These are phyloP conservation scores for Peromyscus nudipes DNA, from an alignment of 2,797 vertebrate genomes.

Conservation along the genomic window DNA sequence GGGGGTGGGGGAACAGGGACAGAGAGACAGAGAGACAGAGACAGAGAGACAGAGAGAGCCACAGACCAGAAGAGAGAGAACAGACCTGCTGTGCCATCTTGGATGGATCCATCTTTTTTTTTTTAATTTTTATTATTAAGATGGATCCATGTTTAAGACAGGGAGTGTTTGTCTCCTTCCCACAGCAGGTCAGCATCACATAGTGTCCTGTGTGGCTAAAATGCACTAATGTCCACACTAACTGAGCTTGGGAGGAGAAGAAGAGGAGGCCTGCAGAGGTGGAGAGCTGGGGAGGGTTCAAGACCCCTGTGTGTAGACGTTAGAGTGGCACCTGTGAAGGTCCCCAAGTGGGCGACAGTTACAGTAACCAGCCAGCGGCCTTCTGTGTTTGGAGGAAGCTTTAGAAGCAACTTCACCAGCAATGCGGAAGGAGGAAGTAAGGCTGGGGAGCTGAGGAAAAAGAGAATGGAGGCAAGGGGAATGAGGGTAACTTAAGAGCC, in stretches of 20 bases:
- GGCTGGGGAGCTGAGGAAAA: neutral
- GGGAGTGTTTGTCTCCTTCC: rapidly evolving
- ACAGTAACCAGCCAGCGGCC: rapidly evolving
- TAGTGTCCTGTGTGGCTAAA: rapidly evolving
- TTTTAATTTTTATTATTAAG: too few relatives aligned
- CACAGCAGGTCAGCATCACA: rapidly evolving
- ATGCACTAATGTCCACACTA: rapidly evolving
- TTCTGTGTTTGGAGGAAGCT: rapidly evolving
- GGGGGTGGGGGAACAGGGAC: too few relatives aligned
- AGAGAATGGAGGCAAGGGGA: rapidly evolving
- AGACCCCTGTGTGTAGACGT: rapidly evolving
- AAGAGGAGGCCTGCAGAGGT: too few relatives aligned
- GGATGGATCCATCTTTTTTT: neutral
- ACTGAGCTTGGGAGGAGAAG: rapidly evolving
- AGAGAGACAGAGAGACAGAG: neutral
- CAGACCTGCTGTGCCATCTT: too few relatives aligned
- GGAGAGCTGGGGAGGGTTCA: rapidly evolving
- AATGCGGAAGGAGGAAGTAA: rapidly evolving
- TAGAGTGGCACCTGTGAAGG: rapidly evolving
- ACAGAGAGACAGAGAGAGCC: neutral
- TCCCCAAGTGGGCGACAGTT: rapidly evolving
- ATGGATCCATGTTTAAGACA: neutral
- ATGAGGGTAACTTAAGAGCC: rapidly evolving
- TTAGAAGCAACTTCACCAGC: neutral
- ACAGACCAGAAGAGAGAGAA: neutral